phyloP scores from a whole-genome alignment of 2,113 vertebrate species.

The Boulengeromyrus knoepffleri region DNA sequence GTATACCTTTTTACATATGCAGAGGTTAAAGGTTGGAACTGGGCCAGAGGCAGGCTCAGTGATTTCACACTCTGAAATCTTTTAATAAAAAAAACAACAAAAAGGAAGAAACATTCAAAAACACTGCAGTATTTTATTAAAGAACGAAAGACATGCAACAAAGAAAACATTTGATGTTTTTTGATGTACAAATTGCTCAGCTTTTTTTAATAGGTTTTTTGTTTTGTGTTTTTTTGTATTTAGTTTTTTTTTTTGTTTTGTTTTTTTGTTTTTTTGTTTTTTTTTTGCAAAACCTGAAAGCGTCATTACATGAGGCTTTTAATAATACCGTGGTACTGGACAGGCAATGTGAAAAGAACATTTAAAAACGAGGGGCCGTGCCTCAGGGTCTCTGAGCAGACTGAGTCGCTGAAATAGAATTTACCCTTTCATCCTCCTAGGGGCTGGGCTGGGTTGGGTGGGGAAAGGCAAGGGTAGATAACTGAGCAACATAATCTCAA shows the following conservation, averaged over 20 bases:
- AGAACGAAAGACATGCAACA: constrained; percentile 71
- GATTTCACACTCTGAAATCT: constrained; percentile 64
- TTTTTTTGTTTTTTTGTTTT: constrained; percentile 27
- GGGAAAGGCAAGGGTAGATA: neutral
- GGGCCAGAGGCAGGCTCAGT: constrained; percentile 67
- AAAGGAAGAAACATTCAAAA: constrained; percentile 65
- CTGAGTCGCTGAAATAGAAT: constrained; percentile 5
- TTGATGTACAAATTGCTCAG: constrained; percentile 54
- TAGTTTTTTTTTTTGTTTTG: constrained; percentile 31
- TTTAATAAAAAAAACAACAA: constrained; percentile 52
- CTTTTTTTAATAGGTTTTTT: constrained; percentile 35
- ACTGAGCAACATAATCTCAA: constrained; percentile 15
- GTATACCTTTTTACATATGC: constrained; percentile 73
- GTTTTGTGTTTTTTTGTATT: constrained; percentile 24
- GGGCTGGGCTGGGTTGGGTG: neutral
- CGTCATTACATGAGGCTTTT: constrained; percentile 66
- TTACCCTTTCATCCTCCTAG: neutral
- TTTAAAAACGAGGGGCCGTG: constrained; percentile 22
- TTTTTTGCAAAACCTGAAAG: constrained; percentile 61
- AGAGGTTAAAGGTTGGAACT: constrained; percentile 78
- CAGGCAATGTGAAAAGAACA: constrained; percentile 55
- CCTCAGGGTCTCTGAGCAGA: constrained; percentile 11
- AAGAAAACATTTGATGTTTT: constrained; percentile 70
- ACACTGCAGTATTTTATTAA: constrained; percentile 66
- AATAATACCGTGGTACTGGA: constrained; percentile 47